These are phyloP conservation scores for Drosophila sturtevanti DNA, from an alignment of 1,140 invertebrate species.

Conservation along the genomic window DNA sequence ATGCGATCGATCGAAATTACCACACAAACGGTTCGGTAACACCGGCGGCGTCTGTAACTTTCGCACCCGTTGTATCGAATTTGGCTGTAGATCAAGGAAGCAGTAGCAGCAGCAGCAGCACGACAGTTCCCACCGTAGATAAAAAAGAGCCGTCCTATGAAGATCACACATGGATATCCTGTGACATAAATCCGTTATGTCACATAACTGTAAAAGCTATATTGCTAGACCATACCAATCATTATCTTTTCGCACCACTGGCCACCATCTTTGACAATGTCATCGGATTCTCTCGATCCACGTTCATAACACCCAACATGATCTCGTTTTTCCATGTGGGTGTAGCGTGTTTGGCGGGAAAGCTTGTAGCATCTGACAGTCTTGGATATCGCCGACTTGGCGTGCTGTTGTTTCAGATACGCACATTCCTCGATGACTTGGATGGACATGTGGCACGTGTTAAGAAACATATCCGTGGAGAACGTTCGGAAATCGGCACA, in stretches of 20 bases:
- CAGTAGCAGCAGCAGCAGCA: slow-evolving; percentile 35
- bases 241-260: slow-evolving; percentile 89
- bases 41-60: slow-evolving; percentile 1
- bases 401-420: slow-evolving; percentile 88
- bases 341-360: slow-evolving; percentile 87
- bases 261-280: slow-evolving; percentile 87
- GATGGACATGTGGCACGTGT: slow-evolving; percentile 91
- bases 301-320: slow-evolving; percentile 89
- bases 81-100: slow-evolving; percentile 29
- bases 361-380: slow-evolving; percentile 87
- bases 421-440: slow-evolving; percentile 90
- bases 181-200: slow-evolving; percentile 88
- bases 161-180: slow-evolving; percentile 85
- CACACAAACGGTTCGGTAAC: slow-evolving; percentile 60
- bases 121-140: slow-evolving; percentile 54
- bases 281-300: slow-evolving; percentile 85
- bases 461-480: slow-evolving; percentile 87
- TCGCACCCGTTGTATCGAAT: slow-evolving; percentile 26
- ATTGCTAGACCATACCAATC: slow-evolving; percentile 89
- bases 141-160: slow-evolving; percentile 83
- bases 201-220: slow-evolving; percentile 90
- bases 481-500: slow-evolving; percentile 88
- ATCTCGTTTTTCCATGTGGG: slow-evolving; percentile 90
- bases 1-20: slow-evolving; percentile 83
- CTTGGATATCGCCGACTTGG: slow-evolving; percentile 87